phyloP scores from a whole-genome alignment of 2,113 vertebrate genomes.

The Paramormyrops kingsleyae region DNA sequence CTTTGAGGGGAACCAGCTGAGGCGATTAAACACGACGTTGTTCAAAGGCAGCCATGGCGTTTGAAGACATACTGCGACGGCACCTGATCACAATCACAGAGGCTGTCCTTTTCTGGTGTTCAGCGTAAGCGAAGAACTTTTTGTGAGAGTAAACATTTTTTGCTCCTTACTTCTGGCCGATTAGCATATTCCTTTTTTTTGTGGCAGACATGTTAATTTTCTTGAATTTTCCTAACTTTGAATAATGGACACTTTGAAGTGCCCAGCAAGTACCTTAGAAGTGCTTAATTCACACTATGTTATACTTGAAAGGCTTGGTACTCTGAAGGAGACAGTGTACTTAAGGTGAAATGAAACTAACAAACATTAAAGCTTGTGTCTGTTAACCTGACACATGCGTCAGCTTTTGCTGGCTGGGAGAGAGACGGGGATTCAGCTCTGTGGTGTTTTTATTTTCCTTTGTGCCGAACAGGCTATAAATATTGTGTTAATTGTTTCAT shows the following conservation, averaged over 20 bases:
- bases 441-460: background rate
- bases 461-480: background rate
- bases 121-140: background rate
- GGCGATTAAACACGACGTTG: background rate
- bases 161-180: background rate
- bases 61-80: background rate
- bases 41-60: background rate
- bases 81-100: background rate
- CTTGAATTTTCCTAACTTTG: background rate
- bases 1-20: background rate
- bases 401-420: background rate
- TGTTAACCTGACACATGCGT: background rate
- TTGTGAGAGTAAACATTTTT: constrained; percentile 5
- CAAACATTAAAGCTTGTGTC: background rate
- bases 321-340: background rate
- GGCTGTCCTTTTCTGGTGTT: background rate
- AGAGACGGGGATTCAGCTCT: background rate
- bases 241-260: constrained; percentile 1
- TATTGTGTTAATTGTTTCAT: background rate
- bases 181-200: background rate
- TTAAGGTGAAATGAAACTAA: background rate
- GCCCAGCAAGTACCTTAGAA: background rate
- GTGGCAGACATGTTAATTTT: background rate
- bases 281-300: background rate
- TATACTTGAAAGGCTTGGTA: background rate